Evolutionary conservation across 2,113 vertebrate genomes (phyloP), one percentile per base, ranked within the genome.

Genomic region (Nerophis lumbriciformis): DNA sequence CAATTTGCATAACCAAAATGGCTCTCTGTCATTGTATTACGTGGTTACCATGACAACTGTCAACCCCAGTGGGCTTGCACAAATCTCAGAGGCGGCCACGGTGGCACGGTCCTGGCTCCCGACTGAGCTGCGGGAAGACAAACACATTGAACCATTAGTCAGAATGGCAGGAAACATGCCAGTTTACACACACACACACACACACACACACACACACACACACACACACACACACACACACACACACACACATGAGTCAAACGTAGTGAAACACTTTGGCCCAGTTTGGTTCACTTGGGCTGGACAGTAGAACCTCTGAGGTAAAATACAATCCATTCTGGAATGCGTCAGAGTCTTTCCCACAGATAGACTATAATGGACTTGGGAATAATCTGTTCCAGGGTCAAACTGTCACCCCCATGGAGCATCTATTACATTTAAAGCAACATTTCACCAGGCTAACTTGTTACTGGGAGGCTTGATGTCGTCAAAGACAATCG

Each of bases 1-100:
- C 68, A 62, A 67, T 37, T 68, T 71, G 37, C 71, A 66, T 35
- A 60, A 61, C 48, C 72, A 83, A 83, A 81, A 85, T 86, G 76
- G 73, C 78, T 57, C 38, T 42, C 48, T 53, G 39, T 67, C 37
- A 51, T 28, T 73, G 69, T 68, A 57, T 72, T 66, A 53, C 55
- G 38, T 38, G 53, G 82, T 83, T 85, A 63, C 78, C 59, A 70
- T 15, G 7, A 71, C 61, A 76, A 79, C 80, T 50, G 58, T 70
- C 66, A 62, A 56, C 62, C 62, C 59, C 52, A 61, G 65, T 5
- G 21, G 65, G 63, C 61, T 62, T 69, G 44, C 59, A 52, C 65
- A 61, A 10, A 65, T 66, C 61, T 47, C 13, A 47, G 71, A 48
- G 62, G 61, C 51, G 53, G 35, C 56, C 55, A 50, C 67, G 72